Conservation (phyloP, 1,140 invertebrate genomes). For the Drosophila kanapiae region DNA sequence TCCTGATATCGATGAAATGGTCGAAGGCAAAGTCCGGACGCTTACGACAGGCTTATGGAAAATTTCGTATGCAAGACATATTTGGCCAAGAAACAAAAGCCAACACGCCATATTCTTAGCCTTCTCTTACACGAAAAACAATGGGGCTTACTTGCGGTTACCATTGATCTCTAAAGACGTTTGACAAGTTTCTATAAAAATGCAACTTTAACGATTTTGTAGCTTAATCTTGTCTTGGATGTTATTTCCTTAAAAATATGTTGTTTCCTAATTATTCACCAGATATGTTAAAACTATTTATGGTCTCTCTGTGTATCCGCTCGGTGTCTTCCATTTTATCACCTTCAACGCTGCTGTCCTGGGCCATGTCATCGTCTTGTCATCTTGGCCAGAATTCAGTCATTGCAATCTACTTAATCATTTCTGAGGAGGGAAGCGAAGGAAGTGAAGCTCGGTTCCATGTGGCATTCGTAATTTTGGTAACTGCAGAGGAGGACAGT, state of each 20-base stretch:
- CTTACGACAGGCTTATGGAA: constrained; percentile 36
- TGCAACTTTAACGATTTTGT: not conserved
- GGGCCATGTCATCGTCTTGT: constrained; percentile 60
- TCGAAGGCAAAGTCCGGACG: constrained; percentile 34
- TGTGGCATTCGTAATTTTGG: constrained; percentile 77
- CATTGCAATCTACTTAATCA: constrained; percentile 83
- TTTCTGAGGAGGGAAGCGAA: constrained; percentile 46
- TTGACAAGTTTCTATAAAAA: not conserved
- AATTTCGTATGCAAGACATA: constrained; percentile 79
- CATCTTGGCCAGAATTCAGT: constrained; percentile 75
- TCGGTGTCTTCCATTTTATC: constrained; percentile 16
- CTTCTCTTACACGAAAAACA: constrained; percentile 10
- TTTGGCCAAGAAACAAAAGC: constrained; percentile 72
- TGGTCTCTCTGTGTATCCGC: not conserved
- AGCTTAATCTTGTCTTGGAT: not conserved
- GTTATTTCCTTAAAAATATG: too few species aligned
- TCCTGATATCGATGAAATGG: constrained; percentile 75
- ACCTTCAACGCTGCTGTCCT: constrained; percentile 26
- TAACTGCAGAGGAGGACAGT: constrained; percentile 33
- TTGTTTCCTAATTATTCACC: not conserved
- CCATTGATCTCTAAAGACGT: not conserved
- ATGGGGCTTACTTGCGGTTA: not conserved
- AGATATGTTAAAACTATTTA: not conserved
- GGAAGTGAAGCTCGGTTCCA: constrained; percentile 6
- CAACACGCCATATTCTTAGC: constrained; percentile 61